A percentile compares a stretch with the other conserved stretches of the same genome.
These are phyloP conservation scores for Ataeniobius toweri DNA, from an alignment of 2,797 vertebrate species.

Conservation along the genomic window DNA sequence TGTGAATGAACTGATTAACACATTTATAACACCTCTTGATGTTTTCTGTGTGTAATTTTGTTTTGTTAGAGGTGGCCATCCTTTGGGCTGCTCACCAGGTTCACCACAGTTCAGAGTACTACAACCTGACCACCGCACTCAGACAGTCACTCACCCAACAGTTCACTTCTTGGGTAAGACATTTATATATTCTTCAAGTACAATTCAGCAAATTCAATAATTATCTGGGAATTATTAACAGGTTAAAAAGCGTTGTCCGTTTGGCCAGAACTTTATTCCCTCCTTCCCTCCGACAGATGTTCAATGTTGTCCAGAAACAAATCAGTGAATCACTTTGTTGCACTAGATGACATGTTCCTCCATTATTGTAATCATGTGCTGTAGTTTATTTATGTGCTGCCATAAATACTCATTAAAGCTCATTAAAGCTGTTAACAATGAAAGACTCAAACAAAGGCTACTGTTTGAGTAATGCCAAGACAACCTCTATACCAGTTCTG, in stretches of 20 bases:
- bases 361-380: slow-evolving; percentile 2
- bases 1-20: slow-evolving; percentile 22
- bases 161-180: slow-evolving; percentile 89
- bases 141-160: slow-evolving; percentile 89
- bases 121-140: slow-evolving; percentile 92
- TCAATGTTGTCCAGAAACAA: neutral
- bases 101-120: slow-evolving; percentile 95
- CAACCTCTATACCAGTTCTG: neutral
- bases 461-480: neutral
- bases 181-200: neutral
- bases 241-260: neutral
- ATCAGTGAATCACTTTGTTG: neutral
- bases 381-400: slow-evolving; percentile 5
- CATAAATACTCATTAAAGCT: neutral
- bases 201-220: neutral
- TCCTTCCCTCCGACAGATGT: neutral
- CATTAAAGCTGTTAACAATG: slow-evolving; percentile 6
- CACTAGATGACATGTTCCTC: slow-evolving; percentile 1
- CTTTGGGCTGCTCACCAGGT: slow-evolving; percentile 94
- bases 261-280: neutral
- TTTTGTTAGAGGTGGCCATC: slow-evolving; percentile 86
- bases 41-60: slow-evolving; percentile 21
- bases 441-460: neutral
- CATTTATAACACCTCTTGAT: slow-evolving; percentile 10
- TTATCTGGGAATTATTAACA: neutral